Base-by-base conservation (phyloP, 2,888 invertebrate species). In the Parnassius smintheus region DNA sequence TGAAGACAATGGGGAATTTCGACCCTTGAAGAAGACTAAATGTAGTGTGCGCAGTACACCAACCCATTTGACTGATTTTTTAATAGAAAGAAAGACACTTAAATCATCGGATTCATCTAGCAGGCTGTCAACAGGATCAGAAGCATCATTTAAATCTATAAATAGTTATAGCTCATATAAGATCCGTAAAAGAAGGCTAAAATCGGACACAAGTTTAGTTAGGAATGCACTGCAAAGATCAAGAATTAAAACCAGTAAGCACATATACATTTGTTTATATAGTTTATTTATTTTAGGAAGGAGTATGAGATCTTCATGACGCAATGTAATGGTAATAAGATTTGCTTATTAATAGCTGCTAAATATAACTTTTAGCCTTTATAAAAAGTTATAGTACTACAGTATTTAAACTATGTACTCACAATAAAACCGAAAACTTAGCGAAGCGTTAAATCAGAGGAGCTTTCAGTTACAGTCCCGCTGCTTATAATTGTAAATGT, bases 71-170 rank as follows among this genome's bases (percentile, higher is more conserved):
- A 70, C 72, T 45, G 79, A 82, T n/a, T 83, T 86, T 61, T 66
- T 81, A 56, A 76, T 72, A 4, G 83, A 85, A 8, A 67, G 71
- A 53, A 81, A 76, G 57, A 45, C 66, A 22, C 65, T 71, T 44
- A 71, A 62, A n/a, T 68, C 70, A 45, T 74, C 75, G n/a, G 61
- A 68, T 9, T 77, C 80, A 22, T 74, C 80, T 2, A 77, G 76
- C 65, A 75, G 74, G 25, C 61, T 85, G 45, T 84, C 84, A 13
- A 87, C 89, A 56, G 77, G 77, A 59, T 88, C 88, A 4, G 88
- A 88, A 25, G 70, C 73, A 44, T 91, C 91, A 2, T 91, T 90
- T 68, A 91, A 90, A 72, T 91, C 91, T 1, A 72, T 86, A 18
- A 83, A 80, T 62, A 91, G 86, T 62, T 88, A 83, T 65, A 78